Conservation (phyloP, 2,797 vertebrate genomes). For the Alosa sapidissima region DNA sequence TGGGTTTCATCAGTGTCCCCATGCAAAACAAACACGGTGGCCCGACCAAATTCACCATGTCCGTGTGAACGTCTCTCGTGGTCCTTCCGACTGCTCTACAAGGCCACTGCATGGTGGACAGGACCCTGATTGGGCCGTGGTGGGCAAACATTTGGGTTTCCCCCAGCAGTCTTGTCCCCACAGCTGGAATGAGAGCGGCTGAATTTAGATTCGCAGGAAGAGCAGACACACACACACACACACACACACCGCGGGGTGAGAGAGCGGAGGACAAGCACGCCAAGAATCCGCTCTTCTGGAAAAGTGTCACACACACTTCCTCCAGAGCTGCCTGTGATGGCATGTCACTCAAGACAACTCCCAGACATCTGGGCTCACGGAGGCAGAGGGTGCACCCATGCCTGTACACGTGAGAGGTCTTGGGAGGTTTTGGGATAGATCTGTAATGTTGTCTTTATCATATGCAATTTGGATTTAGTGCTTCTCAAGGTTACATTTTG, state of each 20-base stretch:
- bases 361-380: background rate
- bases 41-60: background rate
- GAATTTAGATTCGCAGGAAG: background rate
- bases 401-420: too few relatives aligned
- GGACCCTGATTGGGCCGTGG: background rate
- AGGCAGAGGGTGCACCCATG: background rate
- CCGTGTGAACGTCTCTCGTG: background rate
- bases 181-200: background rate
- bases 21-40: background rate
- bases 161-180: background rate
- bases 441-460: too few relatives aligned
- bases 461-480: too few relatives aligned
- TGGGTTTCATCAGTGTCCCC: background rate
- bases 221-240: background rate
- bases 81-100: background rate
- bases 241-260: background rate
- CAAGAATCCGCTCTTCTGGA: background rate
- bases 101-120: background rate
- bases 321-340: background rate
- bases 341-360: background rate
- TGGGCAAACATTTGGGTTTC: background rate
- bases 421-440: too few relatives aligned
- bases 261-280: background rate
- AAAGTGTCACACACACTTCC: background rate
- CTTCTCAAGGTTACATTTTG: too few relatives aligned